Base-by-base conservation (phyloP, 2,797 vertebrate species). In the Clarias laeviceps region DNA sequence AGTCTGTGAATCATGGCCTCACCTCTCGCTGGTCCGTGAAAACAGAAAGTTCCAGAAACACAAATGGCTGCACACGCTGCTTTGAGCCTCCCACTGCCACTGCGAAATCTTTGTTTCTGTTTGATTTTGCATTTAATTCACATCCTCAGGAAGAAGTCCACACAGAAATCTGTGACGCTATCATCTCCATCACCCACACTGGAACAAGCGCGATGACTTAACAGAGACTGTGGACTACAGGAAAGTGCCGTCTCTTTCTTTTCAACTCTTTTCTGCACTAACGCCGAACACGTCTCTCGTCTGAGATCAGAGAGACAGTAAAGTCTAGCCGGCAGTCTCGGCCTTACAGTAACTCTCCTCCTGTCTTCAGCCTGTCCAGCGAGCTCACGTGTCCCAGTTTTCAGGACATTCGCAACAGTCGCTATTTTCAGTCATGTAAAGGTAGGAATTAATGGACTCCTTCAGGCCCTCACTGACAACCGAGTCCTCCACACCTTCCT, bases 381-480 rank as follows among this genome's bases (percentile, higher is more conserved):
- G 5, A 34, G 15, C 0, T 91, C 90, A 92, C 62, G 90, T 90
- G 66, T 90, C 85, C 90, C 89, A 90, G 54, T 70, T 82, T 59
- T 69, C 66, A 24, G 84, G 68, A 74, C 90, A 89, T 81, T 89
- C 89, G 27, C 83, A n/a, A 0, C 82, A 82, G 3, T 90, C 89
- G 0, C 22, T 5, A 11, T 6, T 65, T 0, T 95, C 94, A 0
- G 95, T 94, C 91, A 96, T 92, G 68, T 91, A 94, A 77, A 96
- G 91, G 86, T 96, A 96, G 64, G 95, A 96, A 87, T 90, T 95
- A 82, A 96, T 91, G 74, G 96, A 93, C 79, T 97, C 95, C 65
- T 94, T 91, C 82, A 96, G 92, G 1, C 96, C 96, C 80, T 92
- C 92, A 4, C 96, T 97, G 86, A 96, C 90, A n/a, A 94, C 91